phyloP scores from a whole-genome alignment of 2,888 invertebrate genomes.

The Eupithecia subfuscata region DNA sequence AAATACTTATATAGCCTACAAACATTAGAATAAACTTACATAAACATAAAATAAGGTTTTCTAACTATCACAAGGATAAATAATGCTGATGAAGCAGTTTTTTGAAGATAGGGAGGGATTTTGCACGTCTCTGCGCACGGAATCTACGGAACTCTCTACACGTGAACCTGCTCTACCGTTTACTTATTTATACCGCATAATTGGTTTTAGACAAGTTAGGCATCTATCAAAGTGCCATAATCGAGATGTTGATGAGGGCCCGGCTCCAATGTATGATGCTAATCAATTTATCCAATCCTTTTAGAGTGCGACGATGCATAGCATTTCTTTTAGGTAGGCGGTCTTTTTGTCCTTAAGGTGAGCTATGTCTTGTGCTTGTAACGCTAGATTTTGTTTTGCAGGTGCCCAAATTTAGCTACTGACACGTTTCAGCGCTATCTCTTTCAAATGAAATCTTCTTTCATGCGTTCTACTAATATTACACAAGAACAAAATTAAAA shows the following conservation, averaged over 20 bases:
- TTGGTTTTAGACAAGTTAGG: constrained; percentile 39
- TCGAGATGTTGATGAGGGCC: constrained; percentile 40
- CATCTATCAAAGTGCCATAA: constrained; percentile 42
- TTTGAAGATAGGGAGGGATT: too few species aligned
- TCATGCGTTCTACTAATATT: background rate
- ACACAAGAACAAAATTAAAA: too few species aligned
- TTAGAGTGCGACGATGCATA: constrained; percentile 54
- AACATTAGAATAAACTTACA: too few species aligned
- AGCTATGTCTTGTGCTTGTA: constrained; percentile 55
- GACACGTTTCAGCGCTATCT: background rate
- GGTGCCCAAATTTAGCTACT: background rate
- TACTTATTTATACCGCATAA: constrained; percentile 29
- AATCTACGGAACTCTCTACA: background rate
- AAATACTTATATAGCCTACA: too few species aligned
- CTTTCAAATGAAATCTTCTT: background rate
- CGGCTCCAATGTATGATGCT: constrained; percentile 45
- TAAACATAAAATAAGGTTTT: too few species aligned
- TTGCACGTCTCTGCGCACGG: background rate
- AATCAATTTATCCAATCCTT: constrained; percentile 51
- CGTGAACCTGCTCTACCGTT: constrained; percentile 1
- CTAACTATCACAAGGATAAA: too few species aligned
- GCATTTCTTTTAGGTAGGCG: constrained; percentile 54
- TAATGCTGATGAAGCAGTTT: too few species aligned
- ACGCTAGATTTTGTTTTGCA: constrained; percentile 63
- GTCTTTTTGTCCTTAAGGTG: constrained; percentile 55